A percentile compares a stretch with the other conserved stretches of the same genome.
Conservation (phyloP, 1,140 invertebrate genomes). For the Lamellibrachia luymesi region DNA sequence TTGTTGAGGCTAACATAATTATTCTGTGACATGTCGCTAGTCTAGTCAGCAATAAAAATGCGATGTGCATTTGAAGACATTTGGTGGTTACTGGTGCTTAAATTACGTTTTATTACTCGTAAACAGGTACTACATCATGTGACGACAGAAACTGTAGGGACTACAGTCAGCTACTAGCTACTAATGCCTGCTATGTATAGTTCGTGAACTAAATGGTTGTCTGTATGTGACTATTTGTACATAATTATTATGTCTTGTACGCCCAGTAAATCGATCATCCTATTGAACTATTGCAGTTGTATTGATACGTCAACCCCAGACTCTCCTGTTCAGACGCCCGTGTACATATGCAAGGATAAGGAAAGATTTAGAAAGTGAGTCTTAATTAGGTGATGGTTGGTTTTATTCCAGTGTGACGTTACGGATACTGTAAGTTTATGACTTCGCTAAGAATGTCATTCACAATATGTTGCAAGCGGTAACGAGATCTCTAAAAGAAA, state of each 20-base stretch:
- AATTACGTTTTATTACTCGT: background rate
- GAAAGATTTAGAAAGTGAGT: no score
- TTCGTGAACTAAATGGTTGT: background rate
- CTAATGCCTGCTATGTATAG: background rate
- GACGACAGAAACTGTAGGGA: background rate
- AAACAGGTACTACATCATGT: background rate
- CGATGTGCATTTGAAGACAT: background rate
- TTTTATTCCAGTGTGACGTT: no score
- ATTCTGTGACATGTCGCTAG: background rate
- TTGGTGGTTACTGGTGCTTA: conserved; percentile 11
- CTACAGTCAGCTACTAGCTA: no score
- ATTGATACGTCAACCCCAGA: background rate
- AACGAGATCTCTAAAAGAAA: no score
- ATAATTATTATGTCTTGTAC: background rate
- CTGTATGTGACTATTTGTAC: background rate
- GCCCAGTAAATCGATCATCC: background rate
- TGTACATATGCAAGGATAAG: no score
- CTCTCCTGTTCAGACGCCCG: no score
- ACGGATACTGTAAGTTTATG: no score
- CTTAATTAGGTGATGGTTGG: no score
- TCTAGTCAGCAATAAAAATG: background rate
- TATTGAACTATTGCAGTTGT: background rate
- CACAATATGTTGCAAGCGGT: no score
- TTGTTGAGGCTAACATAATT: background rate
- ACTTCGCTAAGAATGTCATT: no score